Conservation (phyloP, 2,113 vertebrate genomes). For the Mohoua ochrocephala region DNA sequence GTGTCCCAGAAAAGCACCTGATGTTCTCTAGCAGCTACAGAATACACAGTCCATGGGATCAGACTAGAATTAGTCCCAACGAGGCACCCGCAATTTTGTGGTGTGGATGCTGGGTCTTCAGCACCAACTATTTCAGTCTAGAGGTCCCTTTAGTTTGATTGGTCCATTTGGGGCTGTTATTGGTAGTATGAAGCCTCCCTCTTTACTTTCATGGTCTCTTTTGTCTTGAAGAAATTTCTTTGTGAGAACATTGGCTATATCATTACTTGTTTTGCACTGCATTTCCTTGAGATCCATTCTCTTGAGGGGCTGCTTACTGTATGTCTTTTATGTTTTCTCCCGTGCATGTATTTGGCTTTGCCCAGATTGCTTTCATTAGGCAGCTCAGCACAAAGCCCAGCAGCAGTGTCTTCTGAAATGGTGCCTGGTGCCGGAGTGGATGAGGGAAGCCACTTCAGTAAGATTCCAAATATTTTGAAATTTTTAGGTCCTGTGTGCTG, state of each 20-base stretch:
- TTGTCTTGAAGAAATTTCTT: neutral
- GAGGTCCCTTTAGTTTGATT: neutral
- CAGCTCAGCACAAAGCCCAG: neutral
- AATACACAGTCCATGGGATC: neutral
- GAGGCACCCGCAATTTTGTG: neutral
- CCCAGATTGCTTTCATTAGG: neutral
- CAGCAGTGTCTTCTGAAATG: neutral
- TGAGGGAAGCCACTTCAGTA: neutral
- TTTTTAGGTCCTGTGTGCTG: neutral
- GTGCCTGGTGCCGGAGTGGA: neutral
- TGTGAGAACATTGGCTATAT: neutral
- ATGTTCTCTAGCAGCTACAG: neutral
- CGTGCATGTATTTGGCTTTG: neutral
- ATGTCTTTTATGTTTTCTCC: neutral
- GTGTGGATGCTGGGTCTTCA: neutral
- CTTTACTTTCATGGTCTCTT: neutral
- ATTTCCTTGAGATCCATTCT: neutral
- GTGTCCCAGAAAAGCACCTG: neutral
- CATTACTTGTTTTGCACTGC: neutral
- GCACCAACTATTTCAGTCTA: neutral
- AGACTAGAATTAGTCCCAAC: neutral
- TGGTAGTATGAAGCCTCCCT: neutral
- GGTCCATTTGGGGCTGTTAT: neutral
- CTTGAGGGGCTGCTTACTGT: neutral
- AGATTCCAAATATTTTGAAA: neutral